Percentiles rank a stretch among this genome's conserved stretches.
Evolutionary conservation across 1,140 invertebrate genomes (phyloP).

Genomic region (Uloborus diversus): DNA sequence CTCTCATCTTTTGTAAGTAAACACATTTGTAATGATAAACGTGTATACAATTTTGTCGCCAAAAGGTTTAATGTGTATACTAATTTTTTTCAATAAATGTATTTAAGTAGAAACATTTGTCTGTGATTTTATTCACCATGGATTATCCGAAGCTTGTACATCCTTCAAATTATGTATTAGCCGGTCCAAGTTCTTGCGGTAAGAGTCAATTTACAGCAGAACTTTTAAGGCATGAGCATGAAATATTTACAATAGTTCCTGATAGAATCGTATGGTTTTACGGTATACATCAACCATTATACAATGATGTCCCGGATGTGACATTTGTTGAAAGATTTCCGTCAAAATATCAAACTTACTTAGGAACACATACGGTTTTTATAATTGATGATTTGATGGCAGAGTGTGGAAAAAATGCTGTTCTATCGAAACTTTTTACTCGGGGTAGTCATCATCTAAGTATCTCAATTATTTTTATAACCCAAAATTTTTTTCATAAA

Average conservation of each 20-base stretch:
- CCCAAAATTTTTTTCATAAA: slow-evolving; percentile 16
- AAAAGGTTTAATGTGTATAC: background rate
- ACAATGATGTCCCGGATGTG: background rate
- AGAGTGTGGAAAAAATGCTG: background rate
- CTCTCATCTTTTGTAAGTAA: background rate
- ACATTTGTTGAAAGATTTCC: slow-evolving; percentile 8
- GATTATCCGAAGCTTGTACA: background rate
- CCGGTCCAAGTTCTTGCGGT: background rate
- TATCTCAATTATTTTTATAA: background rate
- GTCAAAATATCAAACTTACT: background rate
- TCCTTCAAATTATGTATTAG: background rate
- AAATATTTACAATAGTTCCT: background rate
- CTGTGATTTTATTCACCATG: background rate
- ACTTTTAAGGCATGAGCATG: background rate
- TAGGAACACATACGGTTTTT: background rate
- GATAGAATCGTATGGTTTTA: slow-evolving; percentile 6
- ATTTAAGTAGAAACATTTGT: background rate
- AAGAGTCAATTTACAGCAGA: background rate
- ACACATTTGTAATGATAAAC: background rate
- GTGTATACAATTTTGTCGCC: background rate
- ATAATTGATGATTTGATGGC: slow-evolving; percentile 12
- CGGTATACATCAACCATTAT: background rate
- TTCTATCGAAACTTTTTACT: background rate
- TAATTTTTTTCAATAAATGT: background rate
- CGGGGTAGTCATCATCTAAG: slow-evolving; percentile 21